Evolutionary conservation across 2,888 invertebrate species (phyloP).

Genomic region (Julus scandinavius): DNA sequence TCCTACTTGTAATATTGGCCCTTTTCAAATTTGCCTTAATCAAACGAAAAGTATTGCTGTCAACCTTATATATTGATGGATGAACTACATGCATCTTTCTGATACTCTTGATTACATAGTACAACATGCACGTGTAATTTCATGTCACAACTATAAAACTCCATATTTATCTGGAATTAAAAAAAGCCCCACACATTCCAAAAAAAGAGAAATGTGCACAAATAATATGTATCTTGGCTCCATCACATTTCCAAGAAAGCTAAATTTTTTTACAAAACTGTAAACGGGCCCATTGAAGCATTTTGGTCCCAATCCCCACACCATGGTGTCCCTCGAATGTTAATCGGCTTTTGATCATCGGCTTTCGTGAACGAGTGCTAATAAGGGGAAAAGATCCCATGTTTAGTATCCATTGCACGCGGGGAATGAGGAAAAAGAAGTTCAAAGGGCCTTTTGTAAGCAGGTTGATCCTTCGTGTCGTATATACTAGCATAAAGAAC

Average conservation of each 20-base stretch:
- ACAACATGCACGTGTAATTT: no score
- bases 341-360: constrained; percentile 25
- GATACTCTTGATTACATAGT: no score
- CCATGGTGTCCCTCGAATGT: background rate
- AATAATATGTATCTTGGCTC: background rate
- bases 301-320: constrained; percentile 7
- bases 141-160: no score
- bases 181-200: no score
- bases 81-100: no score
- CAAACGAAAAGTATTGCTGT: no score
- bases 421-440: background rate
- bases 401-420: constrained; percentile 15
- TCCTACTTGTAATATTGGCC: no score
- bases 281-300: background rate
- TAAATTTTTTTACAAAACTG: background rate
- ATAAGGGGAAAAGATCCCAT: constrained; percentile 29
- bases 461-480: constrained; percentile 26
- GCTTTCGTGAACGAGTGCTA: constrained; percentile 38
- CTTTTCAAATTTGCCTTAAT: no score
- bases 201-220: no score
- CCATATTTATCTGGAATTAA: no score
- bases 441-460: constrained; percentile 29
- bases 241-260: background rate
- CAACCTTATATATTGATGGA: no score
- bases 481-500: background rate